Base-by-base conservation (phyloP, 1,140 invertebrate genomes). In the Eueides isabella region DNA sequence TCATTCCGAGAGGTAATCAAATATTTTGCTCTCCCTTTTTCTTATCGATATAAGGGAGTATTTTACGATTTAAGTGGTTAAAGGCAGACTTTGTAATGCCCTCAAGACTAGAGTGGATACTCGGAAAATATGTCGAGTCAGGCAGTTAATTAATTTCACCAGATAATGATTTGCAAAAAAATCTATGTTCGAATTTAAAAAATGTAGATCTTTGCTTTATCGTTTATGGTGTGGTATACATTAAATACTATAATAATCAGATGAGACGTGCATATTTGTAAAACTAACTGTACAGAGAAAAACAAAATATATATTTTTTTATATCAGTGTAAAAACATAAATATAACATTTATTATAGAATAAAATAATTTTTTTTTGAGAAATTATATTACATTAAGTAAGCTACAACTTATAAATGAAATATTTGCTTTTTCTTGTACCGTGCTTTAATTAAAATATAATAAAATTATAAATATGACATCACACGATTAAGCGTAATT, bases 111-210 rank as follows among this genome's bases (percentile, higher is more conserved):
- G 61, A 30, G 62, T 72, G 35, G 44, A 26, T 65, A 55, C 79
- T 83, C 81, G 71, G 48, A 73, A 81, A 83, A 89, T 89, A 69
- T 86, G 85, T 85, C 76, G 83, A 89, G 87, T 90, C 88, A 92
- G 86, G 67, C 81, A 79, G 87, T 86, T 90, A 91, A 92, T 92
- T 92, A 88, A 89, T 89, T 86, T 83, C 81, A 74, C 79, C 82
- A 81, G 86, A 88, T 83, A 86, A 85, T 90, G 87, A 92, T 80
- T 89, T 85, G 87, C 83, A 71, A 80, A 87, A 87, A 77, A 55
- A 23, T 55, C 48, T 26, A 55, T 26, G 11, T 55, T 12, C 7
- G 19, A 26, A 12, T 55, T 26, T 55, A 23, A n/a, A 12, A 55
- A 55, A 9, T 23, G 7, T 55, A 23, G 9, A 23, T 9, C 41